phyloP scores from a whole-genome alignment of 2,113 vertebrate genomes.

The Heterotis niloticus region DNA sequence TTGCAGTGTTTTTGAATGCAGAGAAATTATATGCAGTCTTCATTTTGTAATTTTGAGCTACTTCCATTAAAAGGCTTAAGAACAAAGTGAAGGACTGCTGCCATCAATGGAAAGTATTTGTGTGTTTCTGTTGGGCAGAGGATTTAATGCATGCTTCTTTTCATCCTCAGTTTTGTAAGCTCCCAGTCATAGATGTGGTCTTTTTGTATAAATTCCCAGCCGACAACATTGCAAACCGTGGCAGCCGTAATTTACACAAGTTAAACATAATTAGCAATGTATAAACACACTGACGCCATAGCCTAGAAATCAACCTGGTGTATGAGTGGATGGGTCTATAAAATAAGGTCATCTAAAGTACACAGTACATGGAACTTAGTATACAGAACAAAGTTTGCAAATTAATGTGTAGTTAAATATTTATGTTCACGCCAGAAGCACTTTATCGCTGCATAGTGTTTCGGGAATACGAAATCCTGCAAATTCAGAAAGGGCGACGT shows the following conservation, averaged over 20 bases:
- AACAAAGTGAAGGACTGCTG: conserved; percentile 56
- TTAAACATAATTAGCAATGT: conserved; percentile 20
- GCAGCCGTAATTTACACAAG: conserved; percentile 5
- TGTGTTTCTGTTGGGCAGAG: no score
- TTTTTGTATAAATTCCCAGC: background rate
- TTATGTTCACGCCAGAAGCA: no score
- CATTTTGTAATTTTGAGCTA: no score
- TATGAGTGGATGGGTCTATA: background rate
- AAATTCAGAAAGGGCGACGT: background rate
- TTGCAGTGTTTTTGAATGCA: no score
- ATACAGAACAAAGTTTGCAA: no score
- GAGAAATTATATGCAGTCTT: no score
- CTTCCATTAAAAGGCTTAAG: conserved; percentile 27
- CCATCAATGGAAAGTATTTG: conserved; percentile 2
- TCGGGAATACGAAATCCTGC: background rate
- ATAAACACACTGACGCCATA: conserved; percentile 14
- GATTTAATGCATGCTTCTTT: background rate
- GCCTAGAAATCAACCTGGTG: background rate
- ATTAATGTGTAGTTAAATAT: no score
- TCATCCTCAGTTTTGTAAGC: background rate
- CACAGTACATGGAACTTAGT: no score
- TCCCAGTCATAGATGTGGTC: background rate
- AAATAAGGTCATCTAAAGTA: background rate
- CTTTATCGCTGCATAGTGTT: no score
- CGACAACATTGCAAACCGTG: background rate